These are phyloP conservation scores for Drosophila nannoptera DNA, from an alignment of 1,140 invertebrate species.

Conservation along the genomic window DNA sequence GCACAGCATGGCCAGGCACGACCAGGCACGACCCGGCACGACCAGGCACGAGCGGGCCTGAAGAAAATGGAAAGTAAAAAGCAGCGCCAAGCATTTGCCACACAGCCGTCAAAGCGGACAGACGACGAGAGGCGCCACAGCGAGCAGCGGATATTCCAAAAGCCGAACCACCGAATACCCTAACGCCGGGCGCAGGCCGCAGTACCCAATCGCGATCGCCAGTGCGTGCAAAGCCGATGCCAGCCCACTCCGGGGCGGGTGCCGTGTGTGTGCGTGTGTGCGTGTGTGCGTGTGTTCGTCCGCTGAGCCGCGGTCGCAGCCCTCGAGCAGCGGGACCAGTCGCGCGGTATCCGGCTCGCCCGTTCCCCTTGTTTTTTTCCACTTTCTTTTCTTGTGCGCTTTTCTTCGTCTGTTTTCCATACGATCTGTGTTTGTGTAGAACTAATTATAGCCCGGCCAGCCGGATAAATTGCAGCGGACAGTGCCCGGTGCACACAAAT, in stretches of 20 bases:
- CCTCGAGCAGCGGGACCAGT: neutral
- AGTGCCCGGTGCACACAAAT: neutral
- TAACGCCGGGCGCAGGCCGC: neutral
- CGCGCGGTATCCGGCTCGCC: constrained; percentile 6
- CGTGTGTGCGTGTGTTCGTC: neutral
- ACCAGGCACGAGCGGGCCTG: constrained; percentile 5
- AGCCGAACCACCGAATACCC: neutral
- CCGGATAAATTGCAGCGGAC: constrained; percentile 30
- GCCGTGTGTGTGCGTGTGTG: constrained; percentile 9
- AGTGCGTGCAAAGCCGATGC: constrained; percentile 7
- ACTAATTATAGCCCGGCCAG: constrained; percentile 36
- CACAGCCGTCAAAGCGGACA: constrained; percentile 65
- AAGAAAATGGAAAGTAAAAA: constrained; percentile 70
- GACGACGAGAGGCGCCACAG: constrained; percentile 36
- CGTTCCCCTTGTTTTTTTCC: constrained; percentile 4
- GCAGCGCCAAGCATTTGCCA: constrained; percentile 55
- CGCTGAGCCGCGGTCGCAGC: neutral
- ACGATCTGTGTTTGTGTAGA: constrained; percentile 17
- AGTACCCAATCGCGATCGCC: neutral
- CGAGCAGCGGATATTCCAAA: neutral
- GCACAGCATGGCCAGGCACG: neutral
- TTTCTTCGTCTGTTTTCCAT: constrained; percentile 6
- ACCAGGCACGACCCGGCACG: neutral
- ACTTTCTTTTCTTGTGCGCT: neutral
- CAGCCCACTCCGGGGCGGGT: constrained; percentile 10